Evolutionary conservation across 2,113 vertebrate genomes (phyloP), one percentile per base, ranked within the genome.

Genomic region (Scopus umbretta): DNA sequence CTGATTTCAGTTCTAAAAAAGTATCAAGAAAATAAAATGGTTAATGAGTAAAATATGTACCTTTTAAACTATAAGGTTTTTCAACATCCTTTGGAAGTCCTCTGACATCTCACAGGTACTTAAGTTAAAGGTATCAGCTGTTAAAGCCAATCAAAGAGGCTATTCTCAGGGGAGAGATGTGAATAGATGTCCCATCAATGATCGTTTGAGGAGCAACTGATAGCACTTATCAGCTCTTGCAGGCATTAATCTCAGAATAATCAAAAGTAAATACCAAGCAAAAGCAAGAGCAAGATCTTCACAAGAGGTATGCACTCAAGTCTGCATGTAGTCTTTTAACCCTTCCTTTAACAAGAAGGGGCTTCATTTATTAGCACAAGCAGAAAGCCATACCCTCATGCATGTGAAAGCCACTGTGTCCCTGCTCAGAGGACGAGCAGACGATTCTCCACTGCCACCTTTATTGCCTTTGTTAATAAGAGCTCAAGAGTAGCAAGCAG

Each of bases 261-360:
- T 96, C 89, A 96, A 97, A 96, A 96, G 97, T 89, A 97, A 98
- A 98, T 84, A 96, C 63, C 82, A 56, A 89, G 86, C n/a, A 95
- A 74, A 63, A 75, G 58, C 59, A 94, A 93, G 89, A 88, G 74
- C 70, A 90, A 82, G 71, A 92, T 71, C 56, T 79, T 76, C 61
- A 68, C 59, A 71, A 88, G 68, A 73, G 47, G 56, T 49, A 62
- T 86, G 75, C 52, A 43, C 76, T 68, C 66, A 66, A 67, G 29
- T 30, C 71, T 65, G 87, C 90, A 62, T 70, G 58, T 32, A 30
- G 20, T 26, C 32, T 87, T 90, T 97, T 97, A 96, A 97, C 87
- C 85, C 87, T 95, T 95, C 26, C 18, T 43, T 87, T 50, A 83
- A n/a, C 26, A 22, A 71, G 27, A 68, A 40, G 66, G 7, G 19